Percentiles rank a stretch among this genome's conserved stretches.
These are phyloP conservation scores for Halesus radiatus DNA, from an alignment of 1,140 invertebrate genomes.

Conservation along the genomic window DNA sequence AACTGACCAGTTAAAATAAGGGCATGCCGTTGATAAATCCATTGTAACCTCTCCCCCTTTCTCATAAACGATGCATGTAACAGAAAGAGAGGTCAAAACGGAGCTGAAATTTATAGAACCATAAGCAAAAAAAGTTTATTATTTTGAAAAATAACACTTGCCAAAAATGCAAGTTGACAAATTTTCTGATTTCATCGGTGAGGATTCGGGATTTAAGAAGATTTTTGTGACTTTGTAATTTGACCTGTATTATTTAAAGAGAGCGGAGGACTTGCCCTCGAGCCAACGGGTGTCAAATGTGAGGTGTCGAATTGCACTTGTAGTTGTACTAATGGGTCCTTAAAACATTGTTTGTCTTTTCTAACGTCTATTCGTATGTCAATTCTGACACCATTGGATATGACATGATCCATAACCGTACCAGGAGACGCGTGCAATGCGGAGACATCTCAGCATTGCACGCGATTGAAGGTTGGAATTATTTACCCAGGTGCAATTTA, in stretches of 20 bases:
- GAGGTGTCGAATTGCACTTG: constrained; percentile 20
- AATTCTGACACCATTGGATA: constrained; percentile 8
- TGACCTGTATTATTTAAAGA: not conserved
- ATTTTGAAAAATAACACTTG: not conserved
- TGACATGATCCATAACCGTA: not conserved
- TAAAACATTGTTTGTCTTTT: constrained; percentile 19
- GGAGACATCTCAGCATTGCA: too few species aligned
- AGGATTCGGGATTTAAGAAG: not conserved
- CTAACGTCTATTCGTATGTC: constrained; percentile 2
- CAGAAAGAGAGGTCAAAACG: too few species aligned
- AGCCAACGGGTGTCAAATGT: constrained; percentile 5
- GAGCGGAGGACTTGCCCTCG: not conserved
- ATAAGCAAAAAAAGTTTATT: too few species aligned
- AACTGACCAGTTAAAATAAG: too few species aligned
- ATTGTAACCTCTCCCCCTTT: too few species aligned
- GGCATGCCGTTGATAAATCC: too few species aligned
- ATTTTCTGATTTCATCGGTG: not conserved
- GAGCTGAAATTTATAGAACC: not conserved
- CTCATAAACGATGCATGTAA: too few species aligned
- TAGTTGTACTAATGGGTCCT: constrained; percentile 6
- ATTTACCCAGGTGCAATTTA: too few species aligned
- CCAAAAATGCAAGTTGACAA: not conserved
- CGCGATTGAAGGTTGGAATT: too few species aligned
- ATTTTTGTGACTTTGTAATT: not conserved
- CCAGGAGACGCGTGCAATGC: too few species aligned